Conservation (phyloP, 2,797 vertebrate genomes). For the Aldrovandia affinis region DNA sequence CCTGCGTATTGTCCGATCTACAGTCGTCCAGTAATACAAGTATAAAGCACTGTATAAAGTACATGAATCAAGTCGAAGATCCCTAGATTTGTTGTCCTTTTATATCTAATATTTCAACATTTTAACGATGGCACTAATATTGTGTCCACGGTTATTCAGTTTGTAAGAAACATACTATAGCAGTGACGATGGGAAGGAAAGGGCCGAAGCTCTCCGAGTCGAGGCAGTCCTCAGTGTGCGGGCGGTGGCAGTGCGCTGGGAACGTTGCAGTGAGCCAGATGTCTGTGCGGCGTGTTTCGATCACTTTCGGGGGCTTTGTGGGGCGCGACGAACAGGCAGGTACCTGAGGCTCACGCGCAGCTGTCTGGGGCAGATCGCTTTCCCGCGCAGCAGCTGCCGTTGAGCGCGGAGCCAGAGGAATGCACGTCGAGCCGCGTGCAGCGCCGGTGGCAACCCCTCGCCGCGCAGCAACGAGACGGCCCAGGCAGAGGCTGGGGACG, state of each 20-base stretch:
- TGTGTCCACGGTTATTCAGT: no score
- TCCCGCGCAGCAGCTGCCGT: slow-evolving; percentile 55
- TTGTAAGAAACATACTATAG: no score
- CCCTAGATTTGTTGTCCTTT: no score
- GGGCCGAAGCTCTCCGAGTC: no score
- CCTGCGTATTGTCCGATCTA: neutral
- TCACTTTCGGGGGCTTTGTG: slow-evolving; percentile 37
- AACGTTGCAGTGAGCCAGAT: slow-evolving; percentile 58
- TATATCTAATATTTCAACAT: no score
- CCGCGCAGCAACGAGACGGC: neutral
- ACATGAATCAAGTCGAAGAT: no score
- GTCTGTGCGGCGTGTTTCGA: slow-evolving; percentile 61
- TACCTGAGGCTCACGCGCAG: slow-evolving; percentile 79
- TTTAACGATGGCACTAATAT: no score
- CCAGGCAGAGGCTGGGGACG: neutral
- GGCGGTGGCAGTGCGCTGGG: neutral
- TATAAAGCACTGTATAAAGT: no score
- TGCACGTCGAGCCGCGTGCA: neutral
- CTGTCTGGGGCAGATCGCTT: slow-evolving; percentile 71
- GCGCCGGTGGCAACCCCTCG: neutral
- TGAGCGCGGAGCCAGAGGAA: slow-evolving; percentile 26
- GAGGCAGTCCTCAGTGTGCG: neutral
- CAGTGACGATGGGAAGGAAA: no score
- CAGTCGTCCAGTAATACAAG: neutral
- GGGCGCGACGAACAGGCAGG: slow-evolving; percentile 63